phyloP scores from a whole-genome alignment of 2,113 vertebrate genomes.

The Columba janthina region DNA sequence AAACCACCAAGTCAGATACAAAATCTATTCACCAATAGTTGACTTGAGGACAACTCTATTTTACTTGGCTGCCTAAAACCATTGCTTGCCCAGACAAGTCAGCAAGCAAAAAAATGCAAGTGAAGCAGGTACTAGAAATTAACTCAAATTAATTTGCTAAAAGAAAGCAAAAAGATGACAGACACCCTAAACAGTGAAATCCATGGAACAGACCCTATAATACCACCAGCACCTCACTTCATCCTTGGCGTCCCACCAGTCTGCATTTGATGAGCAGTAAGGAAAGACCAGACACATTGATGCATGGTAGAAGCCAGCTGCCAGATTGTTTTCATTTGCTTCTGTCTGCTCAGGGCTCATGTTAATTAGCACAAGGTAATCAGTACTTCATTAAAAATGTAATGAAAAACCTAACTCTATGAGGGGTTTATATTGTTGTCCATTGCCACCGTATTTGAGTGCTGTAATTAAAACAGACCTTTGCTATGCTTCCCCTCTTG shows the following conservation, averaged over 20 bases:
- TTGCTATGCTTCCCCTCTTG: neutral
- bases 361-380: neutral
- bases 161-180: neutral
- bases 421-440: neutral
- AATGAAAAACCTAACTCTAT: neutral
- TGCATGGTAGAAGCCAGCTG: neutral
- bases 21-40: constrained; percentile 28
- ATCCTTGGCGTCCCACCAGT: neutral
- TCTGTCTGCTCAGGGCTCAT: neutral
- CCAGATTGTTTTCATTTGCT: neutral
- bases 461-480: neutral
- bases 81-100: neutral
- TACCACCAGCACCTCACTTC: neutral
- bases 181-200: neutral
- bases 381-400: neutral
- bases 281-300: neutral
- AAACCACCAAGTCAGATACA: constrained; percentile 20
- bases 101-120: constrained; percentile 10
- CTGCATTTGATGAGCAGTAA: neutral
- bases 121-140: neutral
- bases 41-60: constrained; percentile 49
- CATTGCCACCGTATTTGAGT: neutral
- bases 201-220: neutral
- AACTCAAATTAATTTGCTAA: neutral
- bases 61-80: constrained; percentile 48